Base-by-base conservation (phyloP, 2,113 vertebrate species). In the Grantiella picta region DNA sequence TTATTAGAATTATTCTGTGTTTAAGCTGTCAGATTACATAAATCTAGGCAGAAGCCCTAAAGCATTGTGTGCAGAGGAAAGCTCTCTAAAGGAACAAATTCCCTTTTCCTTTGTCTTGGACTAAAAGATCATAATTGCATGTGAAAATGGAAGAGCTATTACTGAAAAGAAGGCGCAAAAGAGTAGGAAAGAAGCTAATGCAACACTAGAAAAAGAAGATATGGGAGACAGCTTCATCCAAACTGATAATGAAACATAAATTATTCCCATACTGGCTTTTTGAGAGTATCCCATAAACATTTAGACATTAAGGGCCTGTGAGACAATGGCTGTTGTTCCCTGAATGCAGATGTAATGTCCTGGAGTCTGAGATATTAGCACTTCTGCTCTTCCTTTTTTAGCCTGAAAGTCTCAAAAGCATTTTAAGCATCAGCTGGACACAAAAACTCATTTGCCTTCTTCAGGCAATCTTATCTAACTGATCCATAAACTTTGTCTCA, bases 41-140 rank as follows among this genome's bases (percentile, higher is more conserved):
- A 89, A 97, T 94, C 70, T 23, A 63, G 69, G 81, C 59, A 79
- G 80, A 77, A 89, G 93, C 86, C 91, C 72, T 66, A 60, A 78
- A 86, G 92, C 89, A 40, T 53, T 72, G 40, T 56, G 65, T 56
- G 52, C 66, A 44, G 57, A 59, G 72, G 72, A 92, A 94, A 91
- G 65, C 81, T 79, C 65, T 95, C 69, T 52, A 36, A 68, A 96
- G 80, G 72, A 88, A 68, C 17, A 56, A 42, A 68, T 73, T 86
- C 42, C 18, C 19, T 91, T 79, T 54, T 47, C 28, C 64, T 63
- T 81, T 27, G 2, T 66, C 65, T 82, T 80, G 82, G 69, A 94
- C 80, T 63, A 57, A 81, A 92, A 59, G 42, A 29, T 20, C 33
- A 7, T 71, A 47, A 78, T 64, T 85, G 57, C 36, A 68, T 3